Evolutionary conservation across 2,113 vertebrate species (phyloP).

Genomic region (Dipodomys stephensi): DNA sequence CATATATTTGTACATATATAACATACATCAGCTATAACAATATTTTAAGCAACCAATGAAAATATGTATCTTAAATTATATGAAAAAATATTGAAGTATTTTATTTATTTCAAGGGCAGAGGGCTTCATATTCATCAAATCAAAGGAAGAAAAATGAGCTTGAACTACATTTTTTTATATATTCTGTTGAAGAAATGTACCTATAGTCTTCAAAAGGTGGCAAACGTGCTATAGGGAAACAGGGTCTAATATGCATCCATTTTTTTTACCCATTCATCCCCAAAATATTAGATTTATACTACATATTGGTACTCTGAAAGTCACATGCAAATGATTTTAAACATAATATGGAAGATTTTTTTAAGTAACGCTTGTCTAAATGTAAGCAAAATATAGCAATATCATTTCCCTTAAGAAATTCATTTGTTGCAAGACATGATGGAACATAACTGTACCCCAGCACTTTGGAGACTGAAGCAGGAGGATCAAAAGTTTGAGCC

Average conservation of each 20-base stretch:
- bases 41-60: not conserved
- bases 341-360: not conserved
- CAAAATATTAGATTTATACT: not conserved
- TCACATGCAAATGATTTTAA: not conserved
- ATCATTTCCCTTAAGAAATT: not conserved
- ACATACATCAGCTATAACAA: not conserved
- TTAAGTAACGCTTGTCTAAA: not conserved
- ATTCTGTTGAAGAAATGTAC: not conserved
- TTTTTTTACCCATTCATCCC: not conserved
- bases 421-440: not conserved
- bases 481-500: too few relatives aligned
- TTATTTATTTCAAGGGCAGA: constrained; percentile 25
- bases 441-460: too few relatives aligned
- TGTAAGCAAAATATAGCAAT: not conserved
- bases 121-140: not conserved
- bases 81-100: constrained; percentile 6
- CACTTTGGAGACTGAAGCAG: too few relatives aligned
- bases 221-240: not conserved
- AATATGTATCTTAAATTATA: not conserved
- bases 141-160: not conserved
- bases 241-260: not conserved
- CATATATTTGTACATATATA: not conserved
- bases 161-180: not conserved
- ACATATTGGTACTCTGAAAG: not conserved
- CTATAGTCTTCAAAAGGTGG: not conserved